Evolutionary conservation across 2,888 invertebrate species (phyloP).

Genomic region (Ellobium chinense): DNA sequence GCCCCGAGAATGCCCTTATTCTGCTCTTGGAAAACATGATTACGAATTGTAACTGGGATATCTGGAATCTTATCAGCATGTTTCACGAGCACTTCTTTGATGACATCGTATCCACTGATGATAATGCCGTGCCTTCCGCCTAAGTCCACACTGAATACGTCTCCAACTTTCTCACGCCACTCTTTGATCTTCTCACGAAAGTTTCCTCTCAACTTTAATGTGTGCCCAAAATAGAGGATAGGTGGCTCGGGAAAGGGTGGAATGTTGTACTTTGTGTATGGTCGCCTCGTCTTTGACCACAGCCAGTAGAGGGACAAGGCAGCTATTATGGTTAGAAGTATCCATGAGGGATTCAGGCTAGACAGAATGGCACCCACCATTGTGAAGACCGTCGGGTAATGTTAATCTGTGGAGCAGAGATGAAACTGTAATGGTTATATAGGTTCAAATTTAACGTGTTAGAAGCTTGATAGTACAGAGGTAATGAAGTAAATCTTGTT

Average conservation of each 20-base stretch:
- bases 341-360: too few relatives aligned
- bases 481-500: too few relatives aligned
- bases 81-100: slow-evolving; percentile 48
- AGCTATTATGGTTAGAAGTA: background rate
- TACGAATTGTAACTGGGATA: slow-evolving; percentile 9
- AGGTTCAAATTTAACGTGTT: too few relatives aligned
- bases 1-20: slow-evolving; percentile 29
- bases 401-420: too few relatives aligned
- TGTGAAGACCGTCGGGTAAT: too few relatives aligned
- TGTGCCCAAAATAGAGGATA: slow-evolving; percentile 22
- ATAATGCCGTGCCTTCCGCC: slow-evolving; percentile 30
- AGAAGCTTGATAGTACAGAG: too few relatives aligned
- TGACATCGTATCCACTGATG: slow-evolving; percentile 36
- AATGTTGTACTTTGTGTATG: background rate
- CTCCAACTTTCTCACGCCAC: slow-evolving; percentile 34
- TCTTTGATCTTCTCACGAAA: background rate
- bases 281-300: background rate
- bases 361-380: too few relatives aligned
- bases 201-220: background rate
- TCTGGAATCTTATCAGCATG: slow-evolving; percentile 43
- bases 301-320: background rate
- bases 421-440: too few relatives aligned
- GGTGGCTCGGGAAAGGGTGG: slow-evolving; percentile 39
- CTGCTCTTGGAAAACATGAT: background rate
- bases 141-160: slow-evolving; percentile 47